Evolutionary conservation across 2,113 vertebrate species (phyloP), one percentile per base, ranked within the genome.

Genomic region (Amia ocellicauda): DNA sequence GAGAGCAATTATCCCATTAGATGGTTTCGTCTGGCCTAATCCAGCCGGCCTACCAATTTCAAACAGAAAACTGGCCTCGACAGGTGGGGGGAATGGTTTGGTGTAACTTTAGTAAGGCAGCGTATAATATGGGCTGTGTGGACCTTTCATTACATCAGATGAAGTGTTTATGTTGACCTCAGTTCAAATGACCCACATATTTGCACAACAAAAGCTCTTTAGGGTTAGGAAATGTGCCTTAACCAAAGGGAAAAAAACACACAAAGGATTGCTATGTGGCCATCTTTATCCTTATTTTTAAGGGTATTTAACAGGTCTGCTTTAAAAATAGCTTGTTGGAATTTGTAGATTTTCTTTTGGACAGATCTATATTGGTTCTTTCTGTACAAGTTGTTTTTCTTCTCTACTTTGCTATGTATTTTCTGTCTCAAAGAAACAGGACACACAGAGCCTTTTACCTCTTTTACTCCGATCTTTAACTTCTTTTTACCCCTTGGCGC

Each of bases 1-100:
- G 69, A 71, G 69, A 68, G 29, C 75, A 80, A 79, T 84, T 78
- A 81, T 78, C 78, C 75, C 77, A 79, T 76, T 80, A 70, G 69
- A 10, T 70, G 73, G 76, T 80, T 69, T 72, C 69, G 73, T 74
- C 76, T 65, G 62, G 70, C 31, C 65, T 79, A 74, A 84, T 78
- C 80, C 73, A 57, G 64, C 57, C 62, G 69, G 77, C 72, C 70
- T 71, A 66, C 45, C 54, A 69, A 78, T 65, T 64, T 83, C 76
- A 82, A 79, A 77, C 61, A 27, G 53, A 17, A 22, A 62, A 50
- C 1, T 17, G 57, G 73, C 71, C 76, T 65, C 68, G 74, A 84
- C 78, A 78, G 76, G 77, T 79, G 78, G 80, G 76, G 72, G 73
- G 72, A n/a, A 31, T 36, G 73, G 62, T 56, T 50, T 31, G 67